phyloP scores from a whole-genome alignment of 2,888 invertebrate species.

The Apotomis betuletana region DNA sequence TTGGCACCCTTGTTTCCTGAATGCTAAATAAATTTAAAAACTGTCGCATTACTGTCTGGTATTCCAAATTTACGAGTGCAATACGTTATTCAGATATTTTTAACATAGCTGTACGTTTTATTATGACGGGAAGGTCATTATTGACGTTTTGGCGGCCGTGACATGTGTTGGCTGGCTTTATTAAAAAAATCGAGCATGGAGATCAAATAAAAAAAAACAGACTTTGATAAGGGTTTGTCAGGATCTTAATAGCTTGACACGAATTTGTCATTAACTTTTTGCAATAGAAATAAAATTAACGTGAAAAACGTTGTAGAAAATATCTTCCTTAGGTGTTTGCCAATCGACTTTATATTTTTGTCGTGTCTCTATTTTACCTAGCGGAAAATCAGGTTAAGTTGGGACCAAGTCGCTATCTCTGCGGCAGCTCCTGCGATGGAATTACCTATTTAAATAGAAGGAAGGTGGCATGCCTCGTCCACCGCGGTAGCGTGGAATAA shows the following conservation, averaged over 20 bases:
- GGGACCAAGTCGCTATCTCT: slow-evolving; percentile 24
- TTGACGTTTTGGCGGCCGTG: slow-evolving; percentile 10
- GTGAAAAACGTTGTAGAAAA: slow-evolving; percentile 12
- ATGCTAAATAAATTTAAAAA: slow-evolving; percentile 8
- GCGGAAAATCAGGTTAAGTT: slow-evolving; percentile 21
- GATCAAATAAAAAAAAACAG: slow-evolving; percentile 19
- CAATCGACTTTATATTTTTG: slow-evolving; percentile 6
- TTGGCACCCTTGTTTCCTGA: background rate
- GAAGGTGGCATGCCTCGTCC: slow-evolving; percentile 23
- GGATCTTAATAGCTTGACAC: slow-evolving; percentile 30
- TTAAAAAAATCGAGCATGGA: slow-evolving; percentile 18
- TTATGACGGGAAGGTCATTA: background rate
- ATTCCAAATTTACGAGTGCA: slow-evolving; percentile 3
- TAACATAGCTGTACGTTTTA: background rate
- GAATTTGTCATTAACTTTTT: slow-evolving; percentile 37
- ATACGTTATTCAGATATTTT: slow-evolving; percentile 14
- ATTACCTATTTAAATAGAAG: slow-evolving; percentile 31
- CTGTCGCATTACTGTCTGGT: slow-evolving; percentile 11
- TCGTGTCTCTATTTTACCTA: slow-evolving; percentile 1
- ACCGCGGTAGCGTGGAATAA: slow-evolving; percentile 22
- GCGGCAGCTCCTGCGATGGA: slow-evolving; percentile 24
- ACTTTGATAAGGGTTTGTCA: slow-evolving; percentile 36
- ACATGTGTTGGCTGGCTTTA: slow-evolving; percentile 13
- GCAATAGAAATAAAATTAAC: slow-evolving; percentile 14
- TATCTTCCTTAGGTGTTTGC: background rate